Conservation (phyloP, 2,113 vertebrate species). For the Tor tambroides region DNA sequence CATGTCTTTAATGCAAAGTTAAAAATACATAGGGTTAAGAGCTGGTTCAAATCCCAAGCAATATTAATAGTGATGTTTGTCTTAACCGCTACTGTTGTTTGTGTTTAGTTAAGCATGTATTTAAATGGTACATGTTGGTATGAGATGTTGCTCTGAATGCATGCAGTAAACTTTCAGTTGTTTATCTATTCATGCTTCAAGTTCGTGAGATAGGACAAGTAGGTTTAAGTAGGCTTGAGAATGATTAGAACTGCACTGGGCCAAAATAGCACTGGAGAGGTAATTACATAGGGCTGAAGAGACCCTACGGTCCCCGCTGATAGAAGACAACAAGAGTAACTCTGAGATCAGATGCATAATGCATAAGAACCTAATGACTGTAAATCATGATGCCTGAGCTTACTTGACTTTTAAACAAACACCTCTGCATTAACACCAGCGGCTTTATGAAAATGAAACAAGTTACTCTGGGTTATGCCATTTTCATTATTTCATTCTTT, state of each 20-base stretch:
- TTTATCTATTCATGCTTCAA: not conserved
- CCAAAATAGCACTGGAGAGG: constrained; percentile 62
- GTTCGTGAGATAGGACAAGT: constrained; percentile 1
- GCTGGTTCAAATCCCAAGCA: not conserved
- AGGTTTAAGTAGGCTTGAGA: constrained; percentile 37
- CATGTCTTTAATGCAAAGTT: not conserved
- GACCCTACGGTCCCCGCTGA: constrained; percentile 65
- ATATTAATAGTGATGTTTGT: not conserved
- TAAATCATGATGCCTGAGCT: constrained; percentile 48
- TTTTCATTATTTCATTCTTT: not conserved
- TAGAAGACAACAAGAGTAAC: constrained; percentile 53
- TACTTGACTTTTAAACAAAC: constrained; percentile 55
- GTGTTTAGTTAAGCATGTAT: not conserved
- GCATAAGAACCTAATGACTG: constrained; percentile 69
- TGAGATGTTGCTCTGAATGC: not conserved
- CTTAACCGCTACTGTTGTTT: not conserved
- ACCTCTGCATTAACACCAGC: constrained; percentile 41
- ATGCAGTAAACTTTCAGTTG: not conserved
- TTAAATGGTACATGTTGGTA: not conserved
- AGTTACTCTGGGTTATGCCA: not conserved
- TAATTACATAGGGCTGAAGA: constrained; percentile 62
- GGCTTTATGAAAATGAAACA: constrained; percentile 29
- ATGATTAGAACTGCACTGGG: constrained; percentile 46
- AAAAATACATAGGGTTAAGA: no score
- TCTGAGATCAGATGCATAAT: constrained; percentile 69